Base-by-base conservation (phyloP, 2,797 vertebrate genomes). In the Sebastes ruberrimus region DNA sequence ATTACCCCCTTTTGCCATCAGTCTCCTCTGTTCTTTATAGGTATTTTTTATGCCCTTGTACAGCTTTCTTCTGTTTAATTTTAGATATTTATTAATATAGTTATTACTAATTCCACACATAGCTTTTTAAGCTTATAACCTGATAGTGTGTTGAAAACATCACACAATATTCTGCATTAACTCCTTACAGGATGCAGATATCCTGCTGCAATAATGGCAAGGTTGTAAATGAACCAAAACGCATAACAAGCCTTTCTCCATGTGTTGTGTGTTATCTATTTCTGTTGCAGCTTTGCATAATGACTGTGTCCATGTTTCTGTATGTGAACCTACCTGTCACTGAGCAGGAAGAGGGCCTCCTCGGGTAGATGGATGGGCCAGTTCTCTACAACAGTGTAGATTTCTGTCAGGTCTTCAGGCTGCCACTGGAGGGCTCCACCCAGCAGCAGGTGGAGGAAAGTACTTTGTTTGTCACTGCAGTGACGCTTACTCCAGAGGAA, bases 401-500 rank as follows among this genome's bases (percentile, higher is more conserved):
- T 96, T 87, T 97, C 96, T 22, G 96, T 92, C 59, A 97, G 4
- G 53, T 96, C 87, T 6, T 68, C 87, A 13, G 87, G 92, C 14
- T 92, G 90, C 97, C 97, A 98, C 2, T 80, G 88, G 28, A 96
- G 95, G 22, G 90, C 96, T 55, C 96, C 96, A 52, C 96, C 95
- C 86, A 98, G 88, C 57, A 98, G 57, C 82, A 98, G 81, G 78
- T 98, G 96, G 63, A 98, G 95, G 46, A 94, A 96, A 6, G 96
- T 96, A 68, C 85, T 96, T 22, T 86, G 87, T 69, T 90, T 90
- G 74, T 93, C 94, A 55, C 94, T 92, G 35, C 64, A 91, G 86
- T 92, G 86, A 20, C 95, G 95, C 88, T 96, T 97, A 83, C 93
- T 95, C 97, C 97, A 98, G 62, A 97, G 92, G 69, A 97, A 95